phyloP scores from a whole-genome alignment of 2,797 vertebrate genomes.

The Rhinoraja longicauda region DNA sequence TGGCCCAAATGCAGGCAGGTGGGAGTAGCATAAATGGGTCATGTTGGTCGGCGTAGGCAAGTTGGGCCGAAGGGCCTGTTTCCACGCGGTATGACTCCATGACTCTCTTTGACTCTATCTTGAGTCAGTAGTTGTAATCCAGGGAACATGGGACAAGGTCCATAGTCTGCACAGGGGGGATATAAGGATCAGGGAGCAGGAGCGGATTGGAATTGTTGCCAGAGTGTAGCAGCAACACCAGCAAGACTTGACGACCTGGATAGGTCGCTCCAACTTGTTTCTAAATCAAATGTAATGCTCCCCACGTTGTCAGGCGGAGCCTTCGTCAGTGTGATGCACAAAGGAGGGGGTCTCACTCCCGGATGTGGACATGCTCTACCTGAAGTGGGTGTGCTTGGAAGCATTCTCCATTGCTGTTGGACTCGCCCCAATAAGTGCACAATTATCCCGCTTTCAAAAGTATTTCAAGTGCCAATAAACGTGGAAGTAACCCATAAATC shows the following conservation, averaged over 20 bases:
- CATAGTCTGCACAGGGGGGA: background rate
- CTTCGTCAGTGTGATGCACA: background rate
- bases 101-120: background rate
- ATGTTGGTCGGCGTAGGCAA: too few species aligned
- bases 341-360: background rate
- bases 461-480: background rate
- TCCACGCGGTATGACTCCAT: too few species aligned
- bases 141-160: background rate
- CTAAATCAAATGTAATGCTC: background rate
- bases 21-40: too few species aligned
- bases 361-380: background rate
- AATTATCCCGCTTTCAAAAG: background rate
- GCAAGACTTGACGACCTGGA: background rate
- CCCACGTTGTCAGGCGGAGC: background rate
- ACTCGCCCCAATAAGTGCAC: background rate
- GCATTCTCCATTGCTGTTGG: background rate
- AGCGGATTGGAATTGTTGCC: background rate
- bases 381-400: too few species aligned
- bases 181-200: background rate
- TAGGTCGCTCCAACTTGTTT: too few species aligned
- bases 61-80: too few species aligned
- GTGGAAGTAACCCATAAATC: constrained; percentile 17
- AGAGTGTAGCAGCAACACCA: background rate
- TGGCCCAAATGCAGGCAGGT: too few species aligned
- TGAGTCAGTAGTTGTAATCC: background rate